These are phyloP conservation scores for Drosophila buzzatii DNA, from an alignment of 2,888 invertebrate species.

Conservation along the genomic window DNA sequence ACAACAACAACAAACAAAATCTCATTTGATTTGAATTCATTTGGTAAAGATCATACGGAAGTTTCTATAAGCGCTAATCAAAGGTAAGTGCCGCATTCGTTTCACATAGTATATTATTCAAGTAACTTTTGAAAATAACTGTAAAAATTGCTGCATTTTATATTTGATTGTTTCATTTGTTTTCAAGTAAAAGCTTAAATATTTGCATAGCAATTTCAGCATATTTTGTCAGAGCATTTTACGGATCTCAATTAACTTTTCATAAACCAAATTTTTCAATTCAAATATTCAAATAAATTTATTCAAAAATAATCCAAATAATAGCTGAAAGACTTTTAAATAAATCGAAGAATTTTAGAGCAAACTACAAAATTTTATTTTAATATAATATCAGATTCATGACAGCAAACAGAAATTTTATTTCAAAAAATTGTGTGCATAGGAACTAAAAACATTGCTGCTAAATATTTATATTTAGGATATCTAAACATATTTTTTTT, in stretches of 20 bases:
- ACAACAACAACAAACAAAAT: constrained; percentile 42
- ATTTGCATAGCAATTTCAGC: not conserved
- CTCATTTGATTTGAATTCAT: constrained; percentile 56
- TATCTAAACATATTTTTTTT: not conserved
- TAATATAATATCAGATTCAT: not conserved
- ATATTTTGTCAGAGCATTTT: not conserved
- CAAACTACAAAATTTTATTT: not conserved
- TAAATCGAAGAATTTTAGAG: not conserved
- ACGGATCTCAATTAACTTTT: not conserved
- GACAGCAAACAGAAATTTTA: not conserved
- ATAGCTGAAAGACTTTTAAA: not conserved
- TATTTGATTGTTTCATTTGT: not conserved
- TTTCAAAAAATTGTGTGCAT: not conserved
- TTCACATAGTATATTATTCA: constrained; percentile 1
- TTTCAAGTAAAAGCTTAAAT: not conserved
- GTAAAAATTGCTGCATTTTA: not conserved
- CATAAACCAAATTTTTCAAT: not conserved
- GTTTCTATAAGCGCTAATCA: constrained; percentile 85
- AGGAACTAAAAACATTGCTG: not conserved
- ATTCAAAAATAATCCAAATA: not conserved
- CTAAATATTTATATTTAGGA: not conserved
- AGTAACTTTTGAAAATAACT: constrained; percentile 15
- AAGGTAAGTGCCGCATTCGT: constrained; percentile 82
- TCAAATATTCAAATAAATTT: not conserved
- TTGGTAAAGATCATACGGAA: constrained; percentile 85